Evolutionary conservation across 2,888 invertebrate genomes (phyloP).

Genomic region (Synanthedon tipuliformis): DNA sequence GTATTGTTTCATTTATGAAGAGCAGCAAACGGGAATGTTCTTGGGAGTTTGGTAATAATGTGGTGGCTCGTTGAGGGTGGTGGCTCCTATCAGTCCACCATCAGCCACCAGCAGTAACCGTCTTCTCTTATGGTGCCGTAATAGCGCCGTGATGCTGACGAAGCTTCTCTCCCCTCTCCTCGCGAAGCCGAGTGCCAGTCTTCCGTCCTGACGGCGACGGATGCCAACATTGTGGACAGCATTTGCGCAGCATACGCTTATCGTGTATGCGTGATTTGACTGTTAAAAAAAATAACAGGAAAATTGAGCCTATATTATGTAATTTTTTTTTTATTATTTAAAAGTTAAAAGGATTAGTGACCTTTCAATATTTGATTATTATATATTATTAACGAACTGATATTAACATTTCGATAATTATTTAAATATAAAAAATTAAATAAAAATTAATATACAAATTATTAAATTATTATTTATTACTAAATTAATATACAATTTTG

Average conservation of each 20-base stretch:
- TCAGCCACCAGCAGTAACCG: constrained; percentile 64
- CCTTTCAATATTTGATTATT: too few species aligned
- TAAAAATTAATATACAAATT: too few species aligned
- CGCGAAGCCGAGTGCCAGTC: constrained; percentile 67
- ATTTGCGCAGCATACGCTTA: constrained; percentile 63
- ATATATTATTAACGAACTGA: too few species aligned
- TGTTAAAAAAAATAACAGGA: constrained; percentile 11
- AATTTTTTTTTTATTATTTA: too few species aligned
- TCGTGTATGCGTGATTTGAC: constrained; percentile 62
- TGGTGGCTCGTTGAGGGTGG: constrained; percentile 55
- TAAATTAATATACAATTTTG: too few species aligned
- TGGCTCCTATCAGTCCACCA: constrained; percentile 59
- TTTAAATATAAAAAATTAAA: too few species aligned
- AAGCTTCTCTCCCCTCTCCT: constrained; percentile 66
- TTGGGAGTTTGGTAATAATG: constrained; percentile 56
- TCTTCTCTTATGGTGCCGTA: constrained; percentile 68
- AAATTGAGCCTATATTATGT: too few species aligned
- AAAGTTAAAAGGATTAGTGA: too few species aligned
- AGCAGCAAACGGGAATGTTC: constrained; percentile 30
- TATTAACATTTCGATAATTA: too few species aligned
- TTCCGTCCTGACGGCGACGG: constrained; percentile 61
- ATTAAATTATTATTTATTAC: too few species aligned
- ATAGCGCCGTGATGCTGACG: constrained; percentile 54
- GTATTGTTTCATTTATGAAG: too few species aligned
- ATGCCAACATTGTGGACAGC: constrained; percentile 70